Conservation (phyloP, 92 coral and sea anemone species). For the Bergia puertoricense region DNA sequence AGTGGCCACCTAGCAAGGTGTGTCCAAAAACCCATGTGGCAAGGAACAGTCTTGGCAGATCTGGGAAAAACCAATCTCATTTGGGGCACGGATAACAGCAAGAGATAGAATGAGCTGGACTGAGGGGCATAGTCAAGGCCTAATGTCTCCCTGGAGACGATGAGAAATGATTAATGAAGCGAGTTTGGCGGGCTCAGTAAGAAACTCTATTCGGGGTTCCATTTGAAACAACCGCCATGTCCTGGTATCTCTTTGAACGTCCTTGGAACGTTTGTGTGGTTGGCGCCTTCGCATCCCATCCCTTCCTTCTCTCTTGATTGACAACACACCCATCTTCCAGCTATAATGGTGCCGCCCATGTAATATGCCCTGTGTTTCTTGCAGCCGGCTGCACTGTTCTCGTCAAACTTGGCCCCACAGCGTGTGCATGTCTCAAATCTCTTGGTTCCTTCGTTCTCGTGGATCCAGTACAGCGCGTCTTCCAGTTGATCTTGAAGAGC, state of each 20-base stretch:
- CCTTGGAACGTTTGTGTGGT: slow-evolving; percentile 56
- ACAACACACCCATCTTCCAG: slow-evolving; percentile 90
- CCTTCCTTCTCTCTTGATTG: slow-evolving; percentile 72
- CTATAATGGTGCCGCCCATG: slow-evolving; percentile 81
- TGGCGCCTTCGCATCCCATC: slow-evolving; percentile 62
- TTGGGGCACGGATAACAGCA: no score
- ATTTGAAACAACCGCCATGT: slow-evolving; percentile 69
- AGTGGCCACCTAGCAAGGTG: no score
- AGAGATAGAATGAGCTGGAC: no score
- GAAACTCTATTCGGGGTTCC: slow-evolving; percentile 52
- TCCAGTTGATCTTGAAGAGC: slow-evolving; percentile 66
- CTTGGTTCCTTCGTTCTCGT: slow-evolving; percentile 61
- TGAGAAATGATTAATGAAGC: not conserved
- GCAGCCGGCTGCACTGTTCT: slow-evolving; percentile 57
- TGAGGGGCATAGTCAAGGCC: no score
- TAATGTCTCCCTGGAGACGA: no score
- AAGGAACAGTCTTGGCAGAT: no score
- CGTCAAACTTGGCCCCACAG: slow-evolving; percentile 77
- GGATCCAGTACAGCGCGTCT: slow-evolving; percentile 67
- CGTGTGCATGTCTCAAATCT: slow-evolving; percentile 71
- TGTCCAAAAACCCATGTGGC: no score
- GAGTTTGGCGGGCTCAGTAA: not conserved
- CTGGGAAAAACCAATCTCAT: no score
- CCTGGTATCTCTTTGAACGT: slow-evolving; percentile 60
- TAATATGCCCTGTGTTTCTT: slow-evolving; percentile 70